Percentiles rank a stretch among this genome's conserved stretches.
phyloP scores from a whole-genome alignment of 2,113 vertebrate species.

The Channa maculata region DNA sequence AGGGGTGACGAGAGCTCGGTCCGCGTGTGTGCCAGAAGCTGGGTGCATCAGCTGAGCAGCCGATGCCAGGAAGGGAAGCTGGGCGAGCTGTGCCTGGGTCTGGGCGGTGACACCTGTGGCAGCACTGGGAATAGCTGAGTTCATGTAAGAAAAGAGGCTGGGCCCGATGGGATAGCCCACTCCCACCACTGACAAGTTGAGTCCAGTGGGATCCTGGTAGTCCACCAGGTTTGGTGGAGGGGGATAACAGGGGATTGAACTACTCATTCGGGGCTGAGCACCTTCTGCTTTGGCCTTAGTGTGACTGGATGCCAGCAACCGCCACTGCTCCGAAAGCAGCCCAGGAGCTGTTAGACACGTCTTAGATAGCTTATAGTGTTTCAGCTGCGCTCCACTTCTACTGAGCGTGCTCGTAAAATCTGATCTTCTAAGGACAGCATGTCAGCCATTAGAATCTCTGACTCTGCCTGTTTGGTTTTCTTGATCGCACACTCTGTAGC shows the following conservation, averaged over 20 bases:
- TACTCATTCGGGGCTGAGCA: constrained; percentile 70
- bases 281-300: constrained; percentile 77
- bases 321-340: constrained; percentile 89
- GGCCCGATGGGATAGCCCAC: constrained; percentile 91
- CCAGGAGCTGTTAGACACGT: constrained; percentile 80
- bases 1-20: constrained; percentile 84
- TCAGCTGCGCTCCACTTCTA: constrained; percentile 87
- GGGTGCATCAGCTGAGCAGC: constrained; percentile 88
- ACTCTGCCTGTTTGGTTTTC: constrained; percentile 83
- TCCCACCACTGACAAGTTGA: constrained; percentile 92
- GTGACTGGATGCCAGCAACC: constrained; percentile 81
- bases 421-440: constrained; percentile 87
- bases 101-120: constrained; percentile 67
- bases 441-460: constrained; percentile 86
- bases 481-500: constrained; percentile 64
- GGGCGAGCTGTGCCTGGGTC: constrained; percentile 83
- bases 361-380: constrained; percentile 86
- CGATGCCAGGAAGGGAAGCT: constrained; percentile 92
- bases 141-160: constrained; percentile 92
- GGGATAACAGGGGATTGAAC: constrained; percentile 89
- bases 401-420: constrained; percentile 76
- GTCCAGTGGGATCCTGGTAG: constrained; percentile 87
- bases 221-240: constrained; percentile 86
- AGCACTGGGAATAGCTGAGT: constrained; percentile 83
- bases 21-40: constrained; percentile 74